phyloP scores from a whole-genome alignment of 2,888 invertebrate genomes.

The Nineta flava region DNA sequence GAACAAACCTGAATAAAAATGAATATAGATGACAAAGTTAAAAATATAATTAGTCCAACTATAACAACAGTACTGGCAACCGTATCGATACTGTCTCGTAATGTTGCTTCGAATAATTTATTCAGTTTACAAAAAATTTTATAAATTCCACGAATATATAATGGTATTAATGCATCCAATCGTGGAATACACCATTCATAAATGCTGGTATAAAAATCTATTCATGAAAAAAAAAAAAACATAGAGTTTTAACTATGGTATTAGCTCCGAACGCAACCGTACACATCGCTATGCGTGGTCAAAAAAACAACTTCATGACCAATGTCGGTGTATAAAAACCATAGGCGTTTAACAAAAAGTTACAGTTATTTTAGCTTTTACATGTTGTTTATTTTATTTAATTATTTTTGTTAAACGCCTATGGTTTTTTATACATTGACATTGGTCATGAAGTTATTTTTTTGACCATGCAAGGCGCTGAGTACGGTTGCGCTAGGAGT shows the following conservation, averaged over 20 bases:
- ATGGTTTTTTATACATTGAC: too few species aligned
- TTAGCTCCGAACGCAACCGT: background rate
- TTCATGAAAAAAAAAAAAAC: slow-evolving; percentile 17
- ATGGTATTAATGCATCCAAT: slow-evolving; percentile 53
- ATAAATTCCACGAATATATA: slow-evolving; percentile 60
- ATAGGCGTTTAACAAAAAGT: too few species aligned
- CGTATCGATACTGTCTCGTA: slow-evolving; percentile 67
- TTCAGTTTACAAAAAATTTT: slow-evolving; percentile 52
- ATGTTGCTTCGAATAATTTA: slow-evolving; percentile 38
- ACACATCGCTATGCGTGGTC: too few species aligned
- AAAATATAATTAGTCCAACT: slow-evolving; percentile 63
- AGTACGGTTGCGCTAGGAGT: too few species aligned
- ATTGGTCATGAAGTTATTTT: too few species aligned
- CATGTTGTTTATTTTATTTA: too few species aligned
- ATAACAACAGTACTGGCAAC: slow-evolving; percentile 79
- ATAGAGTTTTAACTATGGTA: slow-evolving; percentile 14
- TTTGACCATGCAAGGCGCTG: too few species aligned
- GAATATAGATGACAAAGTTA: slow-evolving; percentile 65
- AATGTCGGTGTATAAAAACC: too few species aligned
- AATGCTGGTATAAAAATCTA: slow-evolving; percentile 27
- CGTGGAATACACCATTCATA: slow-evolving; percentile 46
- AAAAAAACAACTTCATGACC: too few species aligned
- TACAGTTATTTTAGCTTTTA: too few species aligned
- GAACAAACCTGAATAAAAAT: slow-evolving; percentile 58
- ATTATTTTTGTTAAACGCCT: too few species aligned